A percentile compares a stretch with the other conserved stretches of the same genome.
These are phyloP conservation scores for Darevskia nairensis DNA, from an alignment of 2,797 vertebrate genomes.

Conservation along the genomic window DNA sequence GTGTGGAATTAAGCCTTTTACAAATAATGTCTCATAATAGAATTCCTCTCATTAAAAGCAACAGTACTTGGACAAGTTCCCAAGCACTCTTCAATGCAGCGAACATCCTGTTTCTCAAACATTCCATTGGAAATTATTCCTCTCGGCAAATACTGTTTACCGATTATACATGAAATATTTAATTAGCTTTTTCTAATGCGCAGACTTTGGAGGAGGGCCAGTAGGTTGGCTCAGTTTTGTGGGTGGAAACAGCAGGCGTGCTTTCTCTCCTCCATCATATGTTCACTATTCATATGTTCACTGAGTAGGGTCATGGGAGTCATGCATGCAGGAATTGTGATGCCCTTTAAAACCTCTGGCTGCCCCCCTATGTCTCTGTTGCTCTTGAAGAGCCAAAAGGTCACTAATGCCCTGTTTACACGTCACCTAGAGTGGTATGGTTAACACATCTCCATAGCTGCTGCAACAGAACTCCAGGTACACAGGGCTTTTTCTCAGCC, in stretches of 20 bases:
- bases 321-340: not conserved
- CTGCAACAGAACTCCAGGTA: not conserved
- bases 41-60: not conserved
- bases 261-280: too few species aligned
- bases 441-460: not conserved
- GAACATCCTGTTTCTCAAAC: not conserved
- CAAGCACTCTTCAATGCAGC: not conserved
- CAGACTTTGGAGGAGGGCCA: not conserved
- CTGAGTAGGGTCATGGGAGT: not conserved
- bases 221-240: not conserved
- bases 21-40: slow-evolving; percentile 10
- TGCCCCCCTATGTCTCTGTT: not conserved
- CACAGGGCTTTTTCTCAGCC: too few species aligned
- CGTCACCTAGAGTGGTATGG: not conserved
- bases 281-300: not conserved
- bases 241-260: not conserved
- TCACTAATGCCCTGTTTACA: too few species aligned
- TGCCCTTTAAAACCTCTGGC: not conserved
- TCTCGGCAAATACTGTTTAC: slow-evolving; percentile 29
- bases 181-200: not conserved
- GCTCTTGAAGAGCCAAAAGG: too few species aligned
- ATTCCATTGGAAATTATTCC: not conserved
- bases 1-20: slow-evolving; percentile 7
- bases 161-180: not conserved
- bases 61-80: not conserved